These are phyloP conservation scores for Drosophila biarmipes DNA, from an alignment of 1,140 invertebrate genomes.

Conservation along the genomic window DNA sequence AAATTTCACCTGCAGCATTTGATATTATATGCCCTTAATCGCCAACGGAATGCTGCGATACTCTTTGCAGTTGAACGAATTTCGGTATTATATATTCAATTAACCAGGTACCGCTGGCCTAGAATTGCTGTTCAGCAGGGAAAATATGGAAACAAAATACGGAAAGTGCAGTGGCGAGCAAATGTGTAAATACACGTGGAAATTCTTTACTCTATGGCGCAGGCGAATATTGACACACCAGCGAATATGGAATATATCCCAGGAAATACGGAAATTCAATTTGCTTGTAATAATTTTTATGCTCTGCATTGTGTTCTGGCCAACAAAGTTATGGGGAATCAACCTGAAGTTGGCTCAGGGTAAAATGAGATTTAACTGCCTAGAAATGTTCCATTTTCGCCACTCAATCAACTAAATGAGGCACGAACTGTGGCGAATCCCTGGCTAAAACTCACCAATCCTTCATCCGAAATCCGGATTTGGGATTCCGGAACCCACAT, in stretches of 20 bases:
- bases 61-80: constrained; percentile 16
- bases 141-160: constrained; percentile 35
- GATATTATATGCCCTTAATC: constrained; percentile 14
- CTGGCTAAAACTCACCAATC: constrained; percentile 2
- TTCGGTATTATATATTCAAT: constrained; percentile 43
- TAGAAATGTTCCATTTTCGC: constrained; percentile 22
- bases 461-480: constrained; percentile 19
- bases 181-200: constrained; percentile 37
- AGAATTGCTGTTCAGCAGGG: constrained; percentile 24
- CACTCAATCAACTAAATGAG: constrained; percentile 71
- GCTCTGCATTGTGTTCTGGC: constrained; percentile 10
- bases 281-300: constrained; percentile 25
- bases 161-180: constrained; percentile 13
- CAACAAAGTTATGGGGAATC: constrained; percentile 21
- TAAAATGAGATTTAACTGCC: constrained; percentile 11
- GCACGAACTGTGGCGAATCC: constrained; percentile 33
- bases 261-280: constrained; percentile 5
- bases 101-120: constrained; percentile 14
- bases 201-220: constrained; percentile 23
- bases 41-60: not conserved
- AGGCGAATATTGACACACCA: constrained; percentile 25
- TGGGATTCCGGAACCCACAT: constrained; percentile 14
- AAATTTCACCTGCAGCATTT: constrained; percentile 3
- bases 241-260: constrained; percentile 10
- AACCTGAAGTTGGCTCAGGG: constrained; percentile 4